Percentiles rank a stretch among this genome's conserved stretches.
Evolutionary conservation across 2,888 invertebrate species (phyloP).

Genomic region (Thecocarcelia acutangulata): DNA sequence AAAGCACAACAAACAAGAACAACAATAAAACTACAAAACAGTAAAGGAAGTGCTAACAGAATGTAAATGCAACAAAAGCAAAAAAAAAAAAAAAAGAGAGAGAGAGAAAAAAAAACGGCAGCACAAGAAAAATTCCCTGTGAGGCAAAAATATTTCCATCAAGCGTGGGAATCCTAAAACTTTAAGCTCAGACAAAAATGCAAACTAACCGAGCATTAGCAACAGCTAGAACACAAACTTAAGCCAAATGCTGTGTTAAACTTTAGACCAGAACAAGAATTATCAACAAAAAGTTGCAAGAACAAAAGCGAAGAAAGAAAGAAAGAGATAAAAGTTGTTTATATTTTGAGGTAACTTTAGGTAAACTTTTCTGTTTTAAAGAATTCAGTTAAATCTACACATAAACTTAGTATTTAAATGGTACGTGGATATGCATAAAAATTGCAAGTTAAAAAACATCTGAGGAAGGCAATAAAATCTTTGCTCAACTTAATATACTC

Average conservation of each 20-base stretch:
- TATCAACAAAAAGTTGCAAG: neutral
- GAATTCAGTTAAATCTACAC: constrained; percentile 33
- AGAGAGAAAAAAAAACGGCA: constrained; percentile 40
- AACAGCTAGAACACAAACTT: constrained; percentile 22
- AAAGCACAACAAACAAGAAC: neutral
- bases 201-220: constrained; percentile 18
- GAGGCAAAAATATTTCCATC: constrained; percentile 51
- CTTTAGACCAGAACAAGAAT: constrained; percentile 53
- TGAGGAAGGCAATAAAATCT: constrained; percentile 10
- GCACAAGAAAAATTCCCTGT: constrained; percentile 42
- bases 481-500: neutral
- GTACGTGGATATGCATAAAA: constrained; percentile 47
- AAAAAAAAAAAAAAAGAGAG: too few species aligned
- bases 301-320: constrained; percentile 1
- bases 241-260: constrained; percentile 40
- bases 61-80: constrained; percentile 48
- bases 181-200: constrained; percentile 46
- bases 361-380: constrained; percentile 25
- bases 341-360: constrained; percentile 19
- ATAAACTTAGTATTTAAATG: constrained; percentile 13
- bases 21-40: constrained; percentile 30
- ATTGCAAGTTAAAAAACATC: constrained; percentile 12
- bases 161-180: constrained; percentile 64
- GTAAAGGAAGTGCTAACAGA: constrained; percentile 60
- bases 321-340: constrained; percentile 13